Base-by-base conservation (phyloP, 2,113 vertebrate genomes). In the Melanerpes aurifrons region DNA sequence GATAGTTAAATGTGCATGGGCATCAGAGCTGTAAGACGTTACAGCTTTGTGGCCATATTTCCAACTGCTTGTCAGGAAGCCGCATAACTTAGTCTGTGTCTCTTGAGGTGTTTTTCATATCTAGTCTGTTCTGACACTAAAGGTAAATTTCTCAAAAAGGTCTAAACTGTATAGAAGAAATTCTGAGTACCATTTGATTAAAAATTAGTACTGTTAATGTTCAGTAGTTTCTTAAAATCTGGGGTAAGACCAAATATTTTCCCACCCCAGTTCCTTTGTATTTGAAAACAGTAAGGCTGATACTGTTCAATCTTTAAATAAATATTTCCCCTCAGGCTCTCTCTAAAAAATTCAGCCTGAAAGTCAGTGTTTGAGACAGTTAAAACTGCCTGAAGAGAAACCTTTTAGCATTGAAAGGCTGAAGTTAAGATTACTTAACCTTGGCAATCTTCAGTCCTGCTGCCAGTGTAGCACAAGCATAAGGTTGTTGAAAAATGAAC, bases 11-110 rank as follows among this genome's bases (percentile, higher is more conserved):
- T 37, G 8, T 47, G 17, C 11, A 18, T n/a, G 17, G 47, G 4
- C 22, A 43, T 63, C 47, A 73, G 45, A 58, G 20, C 28, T 78
- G 12, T 61, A 57, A 74, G 58, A 82, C 21, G 4, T 54, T 66
- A 13, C 35, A 76, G 1, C 12, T 12, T 81, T 0, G 0, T 53
- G 75, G 18, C 24, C 1, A 0, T 48, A 47, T 37, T 43, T 92
- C 58, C 50, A 88, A 37, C 11, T 56, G 35, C 58, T 50, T 40
- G 37, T 9, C 53, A 93, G 74, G 45, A 84, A 72, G 26, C 40
- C 71, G 5, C 15, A 6, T 31, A n/a, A 19, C 70, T 73, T 62
- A 35, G 58, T 58, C 56, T 63, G 37, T 71, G 29, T 61, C 32
- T 57, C 35, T 9, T 87, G 76, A 77, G 24, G 28, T 91, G 22